These are phyloP conservation scores for Nematopogon swammerdamellus DNA, from an alignment of 2,888 invertebrate species.

Conservation along the genomic window DNA sequence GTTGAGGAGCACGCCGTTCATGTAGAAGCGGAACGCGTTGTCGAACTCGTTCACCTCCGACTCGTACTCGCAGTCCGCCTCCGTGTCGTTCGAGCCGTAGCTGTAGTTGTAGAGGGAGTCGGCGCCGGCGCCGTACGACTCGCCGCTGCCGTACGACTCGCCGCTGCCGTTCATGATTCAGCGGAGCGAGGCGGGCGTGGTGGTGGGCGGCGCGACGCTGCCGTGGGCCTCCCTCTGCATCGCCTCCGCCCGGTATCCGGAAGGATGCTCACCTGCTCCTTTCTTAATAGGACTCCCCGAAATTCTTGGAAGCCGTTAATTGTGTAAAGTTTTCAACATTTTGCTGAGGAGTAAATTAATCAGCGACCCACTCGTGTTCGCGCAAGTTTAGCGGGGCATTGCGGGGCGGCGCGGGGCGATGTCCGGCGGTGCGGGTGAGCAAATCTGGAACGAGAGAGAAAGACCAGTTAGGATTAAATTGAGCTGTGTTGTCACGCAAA, in stretches of 20 bases:
- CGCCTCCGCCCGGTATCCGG: neutral
- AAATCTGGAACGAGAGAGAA: no score
- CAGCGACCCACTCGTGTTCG: neutral
- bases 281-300: neutral
- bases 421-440: neutral
- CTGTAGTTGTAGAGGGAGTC: neutral
- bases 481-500: no score
- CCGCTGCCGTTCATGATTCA: neutral
- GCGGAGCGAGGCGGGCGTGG: neutral
- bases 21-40: conserved; percentile 70
- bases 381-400: neutral
- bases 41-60: conserved; percentile 34
- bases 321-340: neutral
- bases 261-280: neutral
- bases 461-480: no score
- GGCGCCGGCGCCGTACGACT: neutral
- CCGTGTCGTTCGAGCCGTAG: neutral
- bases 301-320: neutral
- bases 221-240: neutral
- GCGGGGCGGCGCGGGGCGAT: neutral
- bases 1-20: conserved; percentile 79
- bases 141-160: neutral
- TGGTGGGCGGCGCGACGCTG: neutral
- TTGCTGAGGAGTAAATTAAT: neutral
- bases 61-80: conserved; percentile 20